Evolutionary conservation across 1,140 invertebrate species (phyloP).

Genomic region (Drosophila setifemur): DNA sequence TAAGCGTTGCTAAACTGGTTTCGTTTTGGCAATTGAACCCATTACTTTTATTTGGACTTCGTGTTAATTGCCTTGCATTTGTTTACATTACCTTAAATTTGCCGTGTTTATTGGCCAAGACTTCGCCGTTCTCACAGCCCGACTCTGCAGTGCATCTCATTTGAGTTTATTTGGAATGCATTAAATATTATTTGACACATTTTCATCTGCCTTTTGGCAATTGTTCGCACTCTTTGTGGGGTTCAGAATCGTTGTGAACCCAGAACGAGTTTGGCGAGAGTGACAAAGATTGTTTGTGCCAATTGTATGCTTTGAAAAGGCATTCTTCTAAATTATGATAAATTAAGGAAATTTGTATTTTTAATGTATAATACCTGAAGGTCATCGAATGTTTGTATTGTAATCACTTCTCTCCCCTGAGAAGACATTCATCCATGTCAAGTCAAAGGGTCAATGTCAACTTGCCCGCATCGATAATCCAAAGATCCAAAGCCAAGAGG

Average conservation of each 20-base stretch:
- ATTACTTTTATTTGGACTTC: slow-evolving; percentile 76
- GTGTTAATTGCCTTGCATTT: slow-evolving; percentile 73
- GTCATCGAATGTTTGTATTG: not conserved
- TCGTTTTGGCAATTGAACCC: slow-evolving; percentile 65
- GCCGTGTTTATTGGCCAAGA: slow-evolving; percentile 53
- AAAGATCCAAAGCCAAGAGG: not conserved
- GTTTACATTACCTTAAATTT: slow-evolving; percentile 74
- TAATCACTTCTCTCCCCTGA: not conserved
- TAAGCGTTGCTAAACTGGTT: slow-evolving; percentile 37
- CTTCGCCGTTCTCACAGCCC: slow-evolving; percentile 59
- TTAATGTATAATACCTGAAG: not conserved
- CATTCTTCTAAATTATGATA: too few relatives aligned
- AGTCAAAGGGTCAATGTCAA: slow-evolving; percentile 57
- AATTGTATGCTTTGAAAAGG: not conserved
- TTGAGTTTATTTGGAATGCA: slow-evolving; percentile 10
- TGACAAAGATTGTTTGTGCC: not conserved
- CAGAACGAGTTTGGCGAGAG: slow-evolving; percentile 10
- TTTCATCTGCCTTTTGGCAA: slow-evolving; percentile 29
- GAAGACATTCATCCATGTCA: slow-evolving; percentile 44
- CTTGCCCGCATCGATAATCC: slow-evolving; percentile 17
- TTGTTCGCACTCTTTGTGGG: slow-evolving; percentile 22
- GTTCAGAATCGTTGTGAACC: slow-evolving; percentile 38
- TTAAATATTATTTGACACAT: slow-evolving; percentile 48
- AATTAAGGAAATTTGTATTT: not conserved
- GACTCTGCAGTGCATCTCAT: slow-evolving; percentile 38